Evolutionary conservation across 2,888 invertebrate genomes (phyloP), one percentile per base, ranked within the genome.

Genomic region (Standfussiana lucernea): DNA sequence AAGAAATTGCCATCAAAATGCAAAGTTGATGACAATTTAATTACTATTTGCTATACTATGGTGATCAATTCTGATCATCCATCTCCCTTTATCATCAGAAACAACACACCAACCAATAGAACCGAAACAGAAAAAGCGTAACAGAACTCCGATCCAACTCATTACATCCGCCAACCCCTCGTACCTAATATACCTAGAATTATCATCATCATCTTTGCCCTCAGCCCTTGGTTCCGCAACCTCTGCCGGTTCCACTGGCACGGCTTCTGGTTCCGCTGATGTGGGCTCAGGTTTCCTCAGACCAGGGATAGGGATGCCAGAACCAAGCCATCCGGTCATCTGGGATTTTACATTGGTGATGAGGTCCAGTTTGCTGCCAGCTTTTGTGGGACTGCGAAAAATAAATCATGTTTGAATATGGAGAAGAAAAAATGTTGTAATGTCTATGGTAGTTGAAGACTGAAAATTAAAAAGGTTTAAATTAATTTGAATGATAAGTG

Each of bases 291-390:
- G 97, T 96, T 98, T 98, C 93, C 98, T 97, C 85, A 98, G 96
- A 80, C 98, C 98, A 11, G 98, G 98, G 84, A 98, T 98, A 35
- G 97, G 97, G 76, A 98, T 98, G 68, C 98, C 98, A 67, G 98
- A 97, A 80, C 98, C 98, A 77, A 98, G 97, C 98, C 98, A 98
- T 64, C 98, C 98, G n/a, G 98, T 98, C 97, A 98, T 98, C 95
- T 98, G 98, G 77, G 97, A 98, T 97, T 98, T 98, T 79, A 98
- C 98, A 91, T 98, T 98, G 88, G 98, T 98, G 92, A 99, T 97
- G 97, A 99, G 98, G 92, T 98, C 98, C 91, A 98, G 93, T 92
- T 98, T 98, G 93, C 98, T 97, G 86, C 97, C 97, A 70, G 96
- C 97, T 95, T 98, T 98, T 81, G 98, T 98, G 45, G 98, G 98